A percentile compares a stretch with the other conserved stretches of the same genome.
phyloP scores from a whole-genome alignment of 2,888 invertebrate species.

The Brachyopa scutellaris region DNA sequence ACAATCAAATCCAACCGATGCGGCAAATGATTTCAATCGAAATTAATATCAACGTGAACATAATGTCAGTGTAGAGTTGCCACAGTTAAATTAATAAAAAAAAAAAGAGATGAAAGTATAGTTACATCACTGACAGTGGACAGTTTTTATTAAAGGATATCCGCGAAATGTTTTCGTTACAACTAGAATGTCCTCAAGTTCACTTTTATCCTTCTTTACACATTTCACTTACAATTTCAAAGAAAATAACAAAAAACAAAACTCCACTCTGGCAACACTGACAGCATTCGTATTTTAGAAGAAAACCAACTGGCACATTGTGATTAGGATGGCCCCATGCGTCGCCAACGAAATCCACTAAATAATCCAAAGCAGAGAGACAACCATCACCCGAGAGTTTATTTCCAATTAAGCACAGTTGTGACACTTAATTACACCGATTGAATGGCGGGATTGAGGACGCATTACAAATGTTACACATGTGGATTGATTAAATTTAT shows the following conservation, averaged over 20 bases:
- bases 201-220: too few species aligned
- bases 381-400: slow-evolving; percentile 50
- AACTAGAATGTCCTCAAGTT: background rate
- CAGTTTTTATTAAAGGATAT: too few species aligned
- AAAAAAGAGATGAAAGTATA: too few species aligned
- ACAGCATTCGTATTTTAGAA: slow-evolving; percentile 5
- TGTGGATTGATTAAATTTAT: slow-evolving; percentile 52
- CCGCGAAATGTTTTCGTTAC: background rate
- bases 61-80: slow-evolving; percentile 27
- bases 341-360: slow-evolving; percentile 44
- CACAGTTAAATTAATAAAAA: background rate
- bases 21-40: slow-evolving; percentile 64
- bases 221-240: too few species aligned
- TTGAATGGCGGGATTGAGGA: slow-evolving; percentile 56
- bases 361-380: slow-evolving; percentile 51
- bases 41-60: slow-evolving; percentile 54
- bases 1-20: slow-evolving; percentile 66
- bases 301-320: slow-evolving; percentile 42
- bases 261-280: slow-evolving; percentile 27
- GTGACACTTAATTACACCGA: slow-evolving; percentile 66
- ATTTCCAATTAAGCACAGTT: slow-evolving; percentile 64
- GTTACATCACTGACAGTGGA: too few species aligned
- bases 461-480: slow-evolving; percentile 51
- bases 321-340: slow-evolving; percentile 37
- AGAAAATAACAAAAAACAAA: background rate